Percentiles rank a stretch among this genome's conserved stretches.
Evolutionary conservation across 2,797 vertebrate genomes (phyloP).

Genomic region (Capromys pilorides): DNA sequence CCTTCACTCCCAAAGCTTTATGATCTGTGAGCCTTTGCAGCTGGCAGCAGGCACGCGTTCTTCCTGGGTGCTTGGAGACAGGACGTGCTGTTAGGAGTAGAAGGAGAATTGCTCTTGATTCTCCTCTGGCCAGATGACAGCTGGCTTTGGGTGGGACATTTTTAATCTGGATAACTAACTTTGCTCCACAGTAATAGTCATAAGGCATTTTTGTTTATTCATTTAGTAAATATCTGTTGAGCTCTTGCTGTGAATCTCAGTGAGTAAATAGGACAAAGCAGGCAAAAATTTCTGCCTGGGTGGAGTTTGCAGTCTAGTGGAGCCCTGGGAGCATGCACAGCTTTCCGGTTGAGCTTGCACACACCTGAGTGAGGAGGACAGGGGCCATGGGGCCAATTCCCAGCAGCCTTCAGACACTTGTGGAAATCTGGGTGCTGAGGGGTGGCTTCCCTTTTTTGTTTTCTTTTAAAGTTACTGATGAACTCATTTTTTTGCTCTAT

Average conservation of each 20-base stretch:
- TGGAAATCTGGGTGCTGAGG: background rate
- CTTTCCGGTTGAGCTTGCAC: background rate
- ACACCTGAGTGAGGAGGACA: background rate
- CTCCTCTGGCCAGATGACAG: slow-evolving; percentile 51
- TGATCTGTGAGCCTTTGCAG: slow-evolving; percentile 50
- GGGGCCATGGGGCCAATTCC: background rate
- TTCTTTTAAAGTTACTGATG: background rate
- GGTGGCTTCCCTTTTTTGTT: background rate
- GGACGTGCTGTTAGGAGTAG: slow-evolving; percentile 28
- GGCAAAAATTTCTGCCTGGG: background rate
- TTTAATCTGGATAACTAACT: slow-evolving; percentile 55
- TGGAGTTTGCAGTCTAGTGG: background rate
- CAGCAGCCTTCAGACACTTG: background rate
- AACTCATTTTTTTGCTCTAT: background rate
- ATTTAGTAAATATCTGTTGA: slow-evolving; percentile 41
- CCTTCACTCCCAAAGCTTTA: slow-evolving; percentile 53
- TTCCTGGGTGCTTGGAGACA: slow-evolving; percentile 53
- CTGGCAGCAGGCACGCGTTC: background rate
- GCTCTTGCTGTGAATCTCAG: background rate
- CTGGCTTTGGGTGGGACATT: slow-evolving; percentile 52
- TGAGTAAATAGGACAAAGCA: background rate
- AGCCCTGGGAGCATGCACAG: background rate
- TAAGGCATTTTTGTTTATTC: slow-evolving; percentile 3
- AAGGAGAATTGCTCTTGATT: slow-evolving; percentile 50
- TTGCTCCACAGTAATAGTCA: slow-evolving; percentile 49